A percentile compares a stretch with the other conserved stretches of the same genome.
These are phyloP conservation scores for Muntiacus muntjak DNA, from an alignment of 2,113 vertebrate genomes.

Conservation along the genomic window DNA sequence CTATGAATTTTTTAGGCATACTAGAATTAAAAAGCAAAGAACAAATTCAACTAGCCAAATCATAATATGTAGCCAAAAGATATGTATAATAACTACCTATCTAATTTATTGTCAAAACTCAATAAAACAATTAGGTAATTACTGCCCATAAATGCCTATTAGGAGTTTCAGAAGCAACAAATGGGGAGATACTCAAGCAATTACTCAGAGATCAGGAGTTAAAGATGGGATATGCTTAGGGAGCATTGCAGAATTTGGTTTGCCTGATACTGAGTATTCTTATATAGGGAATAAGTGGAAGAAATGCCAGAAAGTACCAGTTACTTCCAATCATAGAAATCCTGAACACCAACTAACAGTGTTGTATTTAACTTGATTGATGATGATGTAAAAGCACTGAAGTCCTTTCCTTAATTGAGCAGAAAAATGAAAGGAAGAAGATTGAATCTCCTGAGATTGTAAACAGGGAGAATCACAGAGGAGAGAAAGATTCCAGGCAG, in stretches of 20 bases:
- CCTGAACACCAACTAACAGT: background rate
- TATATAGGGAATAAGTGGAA: background rate
- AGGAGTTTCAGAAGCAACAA: background rate
- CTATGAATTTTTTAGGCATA: background rate
- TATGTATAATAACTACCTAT: background rate
- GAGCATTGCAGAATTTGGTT: background rate
- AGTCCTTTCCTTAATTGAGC: background rate
- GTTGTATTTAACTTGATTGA: background rate
- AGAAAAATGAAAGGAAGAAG: background rate
- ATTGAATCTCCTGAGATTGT: background rate
- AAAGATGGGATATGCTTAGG: background rate
- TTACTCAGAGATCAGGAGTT: background rate
- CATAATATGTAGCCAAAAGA: background rate
- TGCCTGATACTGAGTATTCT: background rate
- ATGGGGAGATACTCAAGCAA: background rate
- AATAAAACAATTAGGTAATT: background rate
- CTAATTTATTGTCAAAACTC: background rate
- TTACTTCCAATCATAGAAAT: background rate
- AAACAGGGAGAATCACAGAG: background rate
- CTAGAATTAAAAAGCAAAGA: background rate
- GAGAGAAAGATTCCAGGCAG: background rate
- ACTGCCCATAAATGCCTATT: background rate
- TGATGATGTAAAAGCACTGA: background rate
- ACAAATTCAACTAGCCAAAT: constrained; percentile 6
- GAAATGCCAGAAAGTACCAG: background rate